A percentile compares a stretch with the other conserved stretches of the same genome.
Conservation (phyloP, 2,113 vertebrate species). For the Capra hircus region DNA sequence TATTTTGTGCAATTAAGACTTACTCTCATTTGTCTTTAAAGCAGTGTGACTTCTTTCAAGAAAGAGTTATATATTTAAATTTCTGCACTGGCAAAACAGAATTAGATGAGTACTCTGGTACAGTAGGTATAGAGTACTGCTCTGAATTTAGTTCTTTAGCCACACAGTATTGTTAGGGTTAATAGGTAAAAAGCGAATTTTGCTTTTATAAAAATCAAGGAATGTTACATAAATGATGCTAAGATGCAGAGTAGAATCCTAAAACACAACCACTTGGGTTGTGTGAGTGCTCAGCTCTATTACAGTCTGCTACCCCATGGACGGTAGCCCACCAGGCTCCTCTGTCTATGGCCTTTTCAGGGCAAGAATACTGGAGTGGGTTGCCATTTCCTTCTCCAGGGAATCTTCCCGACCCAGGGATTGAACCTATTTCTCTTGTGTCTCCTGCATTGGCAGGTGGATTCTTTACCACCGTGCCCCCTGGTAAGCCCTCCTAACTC, state of each 20-base stretch:
- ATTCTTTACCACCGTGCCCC: neutral
- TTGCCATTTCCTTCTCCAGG: neutral
- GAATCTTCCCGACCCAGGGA: neutral
- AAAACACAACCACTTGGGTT: neutral
- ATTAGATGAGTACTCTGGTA: neutral
- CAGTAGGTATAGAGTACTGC: neutral
- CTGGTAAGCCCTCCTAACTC: neutral
- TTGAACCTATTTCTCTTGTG: neutral
- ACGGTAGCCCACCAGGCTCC: neutral
- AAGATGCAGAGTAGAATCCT: constrained; percentile 1
- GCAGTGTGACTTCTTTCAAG: neutral
- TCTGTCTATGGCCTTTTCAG: neutral
- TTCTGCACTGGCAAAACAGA: neutral
- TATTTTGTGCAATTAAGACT: neutral
- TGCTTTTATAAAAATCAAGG: constrained; percentile 3
- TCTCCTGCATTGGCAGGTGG: neutral
- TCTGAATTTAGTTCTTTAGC: neutral
- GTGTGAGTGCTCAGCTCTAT: neutral
- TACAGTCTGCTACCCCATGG: neutral
- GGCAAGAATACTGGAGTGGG: neutral
- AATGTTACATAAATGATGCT: neutral
- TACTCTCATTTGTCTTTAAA: constrained; percentile 17
- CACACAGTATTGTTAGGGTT: neutral
- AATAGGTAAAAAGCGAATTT: neutral
- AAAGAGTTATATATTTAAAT: neutral